phyloP scores from a whole-genome alignment of 2,888 invertebrate genomes.

The Diaprepes abbreviatus region DNA sequence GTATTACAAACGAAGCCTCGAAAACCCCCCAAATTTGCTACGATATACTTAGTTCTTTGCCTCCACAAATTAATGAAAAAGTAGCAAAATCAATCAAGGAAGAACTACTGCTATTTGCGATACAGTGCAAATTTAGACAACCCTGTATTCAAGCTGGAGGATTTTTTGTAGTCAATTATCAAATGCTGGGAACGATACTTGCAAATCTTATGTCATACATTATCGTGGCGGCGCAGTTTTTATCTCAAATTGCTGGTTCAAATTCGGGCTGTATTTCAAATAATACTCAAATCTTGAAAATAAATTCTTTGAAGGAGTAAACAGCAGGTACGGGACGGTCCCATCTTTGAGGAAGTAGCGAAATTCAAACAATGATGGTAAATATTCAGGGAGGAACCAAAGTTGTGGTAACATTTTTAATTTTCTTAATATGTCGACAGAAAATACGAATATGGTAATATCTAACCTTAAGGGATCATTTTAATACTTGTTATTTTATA shows the following conservation, averaged over 20 bases:
- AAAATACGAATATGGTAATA: too few species aligned
- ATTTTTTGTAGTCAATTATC: slow-evolving; percentile 54
- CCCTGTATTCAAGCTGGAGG: slow-evolving; percentile 55
- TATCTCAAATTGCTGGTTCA: slow-evolving; percentile 1
- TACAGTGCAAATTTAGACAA: slow-evolving; percentile 50
- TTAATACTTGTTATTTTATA: too few species aligned
- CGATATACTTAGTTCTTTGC: slow-evolving; percentile 50
- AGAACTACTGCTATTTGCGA: slow-evolving; percentile 50
- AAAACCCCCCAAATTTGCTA: slow-evolving; percentile 51
- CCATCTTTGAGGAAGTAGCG: too few species aligned
- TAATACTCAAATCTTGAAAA: slow-evolving; percentile 33
- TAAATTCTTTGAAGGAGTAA: too few species aligned
- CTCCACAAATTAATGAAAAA: slow-evolving; percentile 30
- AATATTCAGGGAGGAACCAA: too few species aligned
- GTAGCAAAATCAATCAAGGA: slow-evolving; percentile 38
- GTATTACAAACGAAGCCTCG: slow-evolving; percentile 51
- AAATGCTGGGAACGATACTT: slow-evolving; percentile 54
- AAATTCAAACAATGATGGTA: too few species aligned
- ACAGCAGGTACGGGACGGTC: too few species aligned
- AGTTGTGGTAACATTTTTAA: too few species aligned
- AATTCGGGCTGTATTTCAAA: too few species aligned
- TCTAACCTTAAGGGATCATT: too few species aligned
- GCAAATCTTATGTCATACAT: slow-evolving; percentile 57
- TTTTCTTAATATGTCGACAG: too few species aligned
- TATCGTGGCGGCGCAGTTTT: slow-evolving; percentile 56